Base-by-base conservation (phyloP, 2,113 vertebrate species). In the Manacus vitellinus region DNA sequence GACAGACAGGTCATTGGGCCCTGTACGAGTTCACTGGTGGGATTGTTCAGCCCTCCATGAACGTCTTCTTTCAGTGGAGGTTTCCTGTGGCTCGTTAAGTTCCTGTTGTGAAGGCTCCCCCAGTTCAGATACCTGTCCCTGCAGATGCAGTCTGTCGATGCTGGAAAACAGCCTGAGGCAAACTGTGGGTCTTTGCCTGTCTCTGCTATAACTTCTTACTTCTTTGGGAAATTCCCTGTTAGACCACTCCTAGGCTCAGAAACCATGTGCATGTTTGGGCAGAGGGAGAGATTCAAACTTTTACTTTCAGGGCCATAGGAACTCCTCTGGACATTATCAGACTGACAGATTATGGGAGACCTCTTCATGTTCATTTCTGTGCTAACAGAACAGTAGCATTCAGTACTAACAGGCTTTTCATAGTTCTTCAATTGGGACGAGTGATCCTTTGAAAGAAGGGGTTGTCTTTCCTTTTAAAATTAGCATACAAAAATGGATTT, bases 231-330 rank as follows among this genome's bases (percentile, higher is more conserved):
- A 89, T 95, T 89, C 79, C 85, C 81, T 73, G 21, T 54, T 79
- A 76, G 83, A 88, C 91, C 43, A 12, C 67, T 95, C 78, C 90
- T 92, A 88, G 85, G 62, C 85, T 90, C 71, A 85, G 85, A 82
- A 80, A 72, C 63, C 63, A 15, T 11, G 19, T 80, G 12, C 39
- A 1, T 81, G 94, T 92, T 96, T 77, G 72, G 91, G 88, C 91
- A 97, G 72, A 77, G 41, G 46, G 9, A 63, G n/a, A 76, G 59
- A 62, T 58, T 86, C 68, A 59, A 22, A 39, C 41, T 90, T 83
- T 43, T 59, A 35, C 66, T 91, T 92, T 75, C 27, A 62, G 52
- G 23, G 39, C 44, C 33, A 82, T 80, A 54, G 54, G 21, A 63
- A 39, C 33, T 56, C 17, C 63, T 62, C 67, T 92, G 92, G 88